A percentile compares a stretch with the other conserved stretches of the same genome.
Conservation (phyloP, 92 coral and sea anemone genomes). For the Nematostella vectensis region DNA sequence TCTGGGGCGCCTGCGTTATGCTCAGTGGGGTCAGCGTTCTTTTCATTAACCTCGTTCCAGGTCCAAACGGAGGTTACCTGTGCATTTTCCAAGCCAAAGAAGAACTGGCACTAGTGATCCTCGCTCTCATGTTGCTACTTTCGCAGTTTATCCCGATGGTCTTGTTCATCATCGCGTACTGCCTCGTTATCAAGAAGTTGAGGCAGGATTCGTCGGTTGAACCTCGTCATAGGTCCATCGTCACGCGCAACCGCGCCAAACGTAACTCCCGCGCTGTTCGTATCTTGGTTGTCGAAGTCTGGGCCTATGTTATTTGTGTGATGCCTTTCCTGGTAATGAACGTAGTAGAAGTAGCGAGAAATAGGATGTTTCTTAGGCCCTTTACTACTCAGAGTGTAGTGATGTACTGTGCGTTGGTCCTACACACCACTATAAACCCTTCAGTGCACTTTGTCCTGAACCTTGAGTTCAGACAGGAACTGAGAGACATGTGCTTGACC, state of each 20-base stretch:
- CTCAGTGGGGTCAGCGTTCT: conserved; percentile 1
- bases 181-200: conserved; percentile 47
- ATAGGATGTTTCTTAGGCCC: neutral
- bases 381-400: conserved; percentile 10
- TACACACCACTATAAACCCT: conserved; percentile 56
- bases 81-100: conserved; percentile 20
- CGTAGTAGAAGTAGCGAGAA: neutral
- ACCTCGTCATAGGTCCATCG: conserved; percentile 37
- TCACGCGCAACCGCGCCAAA: conserved; percentile 51
- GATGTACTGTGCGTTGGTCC: conserved; percentile 33
- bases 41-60: conserved; percentile 12
- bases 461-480: conserved; percentile 52
- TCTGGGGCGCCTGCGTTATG: conserved; percentile 9
- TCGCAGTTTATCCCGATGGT: conserved; percentile 36
- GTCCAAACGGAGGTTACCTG: neutral
- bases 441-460: conserved; percentile 44
- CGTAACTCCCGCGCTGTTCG: conserved; percentile 54
- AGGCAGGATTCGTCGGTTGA: conserved; percentile 35
- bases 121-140: conserved; percentile 5
- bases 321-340: conserved; percentile 29
- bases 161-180: conserved; percentile 38
- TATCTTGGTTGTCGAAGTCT: conserved; percentile 50
- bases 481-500: no score
- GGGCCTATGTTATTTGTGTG: conserved; percentile 30
- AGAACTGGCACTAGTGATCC: conserved; percentile 3